Conservation (phyloP, 2,797 vertebrate genomes). For the Fundulus diaphanus region DNA sequence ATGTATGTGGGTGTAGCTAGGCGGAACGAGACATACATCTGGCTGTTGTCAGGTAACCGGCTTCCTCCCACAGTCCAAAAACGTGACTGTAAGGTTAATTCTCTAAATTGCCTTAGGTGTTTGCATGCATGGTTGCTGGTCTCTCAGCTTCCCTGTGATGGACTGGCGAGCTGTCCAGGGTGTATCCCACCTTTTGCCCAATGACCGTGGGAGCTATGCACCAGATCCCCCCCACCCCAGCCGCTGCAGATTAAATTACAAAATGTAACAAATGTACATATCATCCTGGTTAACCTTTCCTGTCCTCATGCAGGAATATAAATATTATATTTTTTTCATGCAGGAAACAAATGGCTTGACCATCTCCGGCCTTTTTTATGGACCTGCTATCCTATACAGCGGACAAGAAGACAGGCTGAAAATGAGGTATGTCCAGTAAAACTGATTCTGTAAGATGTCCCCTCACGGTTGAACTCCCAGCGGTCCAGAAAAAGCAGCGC, state of each 20-base stretch:
- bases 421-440: conserved; percentile 63
- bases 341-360: conserved; percentile 68
- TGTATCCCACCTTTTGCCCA: no score
- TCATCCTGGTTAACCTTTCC: not conserved
- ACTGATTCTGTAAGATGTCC: not conserved
- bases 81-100: no score
- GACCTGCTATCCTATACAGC: conserved; percentile 55
- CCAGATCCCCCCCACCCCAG: no score
- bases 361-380: conserved; percentile 67
- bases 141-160: no score
- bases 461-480: not conserved
- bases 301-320: not conserved
- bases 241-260: not conserved
- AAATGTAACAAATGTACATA: not conserved
- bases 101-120: no score
- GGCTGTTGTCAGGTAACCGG: no score
- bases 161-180: no score
- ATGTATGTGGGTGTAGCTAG: no score
- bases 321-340: conserved; percentile 21
- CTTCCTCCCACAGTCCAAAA: no score
- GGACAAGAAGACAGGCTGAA: conserved; percentile 61
- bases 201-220: no score
- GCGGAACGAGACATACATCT: no score
- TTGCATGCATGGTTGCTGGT: no score
- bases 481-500: conserved; percentile 28